Percentiles rank a stretch among this genome's conserved stretches.
Evolutionary conservation across 2,113 vertebrate species (phyloP).

Genomic region (Notothenia rossii): DNA sequence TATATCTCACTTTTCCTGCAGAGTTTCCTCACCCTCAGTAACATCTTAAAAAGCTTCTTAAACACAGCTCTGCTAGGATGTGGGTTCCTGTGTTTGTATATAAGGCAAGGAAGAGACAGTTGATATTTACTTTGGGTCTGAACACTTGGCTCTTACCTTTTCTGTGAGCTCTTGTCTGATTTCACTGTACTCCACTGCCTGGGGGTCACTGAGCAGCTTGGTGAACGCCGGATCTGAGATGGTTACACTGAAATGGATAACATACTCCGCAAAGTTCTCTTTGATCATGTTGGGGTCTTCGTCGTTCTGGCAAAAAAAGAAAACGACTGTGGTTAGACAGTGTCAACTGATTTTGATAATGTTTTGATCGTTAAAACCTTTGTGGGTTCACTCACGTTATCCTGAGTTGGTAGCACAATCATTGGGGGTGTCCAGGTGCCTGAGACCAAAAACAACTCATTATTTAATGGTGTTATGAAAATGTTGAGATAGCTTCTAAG

Average conservation of each 20-base stretch:
- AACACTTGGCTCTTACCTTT: constrained; percentile 81
- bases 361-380: background rate
- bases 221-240: constrained; percentile 86
- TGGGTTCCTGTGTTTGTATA: background rate
- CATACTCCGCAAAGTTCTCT: constrained; percentile 83
- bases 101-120: background rate
- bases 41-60: background rate
- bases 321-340: background rate
- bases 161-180: constrained; percentile 83
- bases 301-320: constrained; percentile 44
- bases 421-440: constrained; percentile 69
- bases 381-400: constrained; percentile 27
- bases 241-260: constrained; percentile 90
- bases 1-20: background rate
- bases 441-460: constrained; percentile 28
- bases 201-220: constrained; percentile 81
- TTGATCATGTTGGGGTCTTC: constrained; percentile 79
- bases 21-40: background rate
- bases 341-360: background rate
- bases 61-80: background rate
- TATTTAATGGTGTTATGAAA: background rate
- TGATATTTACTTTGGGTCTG: background rate
- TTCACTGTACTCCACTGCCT: constrained; percentile 77
- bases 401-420: constrained; percentile 58
- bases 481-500: background rate